These are phyloP conservation scores for Mungos mungo DNA, from an alignment of 2,113 vertebrate species.

Conservation along the genomic window DNA sequence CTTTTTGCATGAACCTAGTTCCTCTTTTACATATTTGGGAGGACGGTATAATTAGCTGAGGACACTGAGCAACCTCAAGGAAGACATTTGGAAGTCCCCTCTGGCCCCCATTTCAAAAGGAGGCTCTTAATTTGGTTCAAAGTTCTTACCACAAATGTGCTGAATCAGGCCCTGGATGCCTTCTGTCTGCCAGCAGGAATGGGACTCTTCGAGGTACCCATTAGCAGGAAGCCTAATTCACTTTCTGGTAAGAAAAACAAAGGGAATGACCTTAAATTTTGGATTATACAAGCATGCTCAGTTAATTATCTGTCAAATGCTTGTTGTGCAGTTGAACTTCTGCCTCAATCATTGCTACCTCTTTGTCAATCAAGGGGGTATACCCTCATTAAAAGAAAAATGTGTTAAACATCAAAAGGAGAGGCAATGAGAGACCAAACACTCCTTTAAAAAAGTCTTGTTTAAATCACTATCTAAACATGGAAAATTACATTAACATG, in stretches of 20 bases:
- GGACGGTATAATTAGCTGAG: constrained; percentile 62
- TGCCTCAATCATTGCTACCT: background rate
- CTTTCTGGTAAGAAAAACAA: constrained; percentile 75
- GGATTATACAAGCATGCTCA: background rate
- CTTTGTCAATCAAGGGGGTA: background rate
- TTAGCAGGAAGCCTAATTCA: constrained; percentile 66
- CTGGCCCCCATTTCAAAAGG: constrained; percentile 65
- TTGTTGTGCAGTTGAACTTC: background rate
- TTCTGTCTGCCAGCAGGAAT: constrained; percentile 58
- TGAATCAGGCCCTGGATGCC: constrained; percentile 64
- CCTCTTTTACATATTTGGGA: constrained; percentile 75
- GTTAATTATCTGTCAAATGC: background rate
- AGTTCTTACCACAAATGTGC: constrained; percentile 68
- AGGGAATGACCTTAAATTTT: constrained; percentile 76
- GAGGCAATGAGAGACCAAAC: background rate
- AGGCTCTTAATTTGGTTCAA: constrained; percentile 62
- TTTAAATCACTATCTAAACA: background rate
- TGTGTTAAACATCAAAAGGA: background rate
- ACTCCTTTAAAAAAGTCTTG: too few relatives aligned
- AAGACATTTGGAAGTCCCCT: constrained; percentile 80
- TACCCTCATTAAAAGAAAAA: background rate
- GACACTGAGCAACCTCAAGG: constrained; percentile 68
- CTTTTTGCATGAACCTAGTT: constrained; percentile 73
- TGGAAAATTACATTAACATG: background rate
- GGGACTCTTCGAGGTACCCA: constrained; percentile 68